A percentile compares a stretch with the other conserved stretches of the same genome.
These are phyloP conservation scores for Dolichotis patagonum DNA, from an alignment of 2,113 vertebrate species.

Conservation along the genomic window DNA sequence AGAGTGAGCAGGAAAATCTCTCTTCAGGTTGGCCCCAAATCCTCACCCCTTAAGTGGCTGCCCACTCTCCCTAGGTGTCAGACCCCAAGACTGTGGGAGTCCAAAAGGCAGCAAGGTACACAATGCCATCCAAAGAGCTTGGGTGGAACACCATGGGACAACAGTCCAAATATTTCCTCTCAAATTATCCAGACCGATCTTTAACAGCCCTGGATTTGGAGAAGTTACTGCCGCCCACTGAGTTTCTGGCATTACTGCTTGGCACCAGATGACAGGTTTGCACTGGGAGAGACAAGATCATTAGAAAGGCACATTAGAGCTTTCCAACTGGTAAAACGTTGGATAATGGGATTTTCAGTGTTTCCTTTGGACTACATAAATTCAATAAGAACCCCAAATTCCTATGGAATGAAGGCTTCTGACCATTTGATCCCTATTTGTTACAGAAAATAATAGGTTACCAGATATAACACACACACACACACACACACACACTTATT, in stretches of 20 bases:
- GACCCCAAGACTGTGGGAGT: background rate
- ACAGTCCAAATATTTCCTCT: constrained; percentile 27
- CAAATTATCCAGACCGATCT: background rate
- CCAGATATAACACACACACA: background rate
- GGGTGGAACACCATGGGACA: background rate
- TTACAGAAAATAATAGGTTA: constrained; percentile 32
- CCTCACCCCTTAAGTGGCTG: background rate
- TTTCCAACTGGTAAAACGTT: constrained; percentile 9
- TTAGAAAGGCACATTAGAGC: constrained; percentile 35
- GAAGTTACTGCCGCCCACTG: constrained; percentile 38
- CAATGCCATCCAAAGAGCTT: background rate
- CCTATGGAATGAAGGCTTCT: background rate
- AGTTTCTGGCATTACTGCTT: constrained; percentile 47
- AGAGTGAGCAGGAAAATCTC: background rate
- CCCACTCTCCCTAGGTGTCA: background rate
- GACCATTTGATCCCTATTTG: background rate
- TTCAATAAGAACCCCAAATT: constrained; percentile 22
- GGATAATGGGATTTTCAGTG: background rate
- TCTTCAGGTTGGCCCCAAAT: background rate
- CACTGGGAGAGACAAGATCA: constrained; percentile 29
- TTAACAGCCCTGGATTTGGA: background rate
- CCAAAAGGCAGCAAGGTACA: background rate
- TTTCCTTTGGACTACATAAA: constrained; percentile 30
- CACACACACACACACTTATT: background rate
- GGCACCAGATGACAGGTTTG: constrained; percentile 57